These are phyloP conservation scores for Amphipyra tragopoginis DNA, from an alignment of 2,888 invertebrate species.

Conservation along the genomic window DNA sequence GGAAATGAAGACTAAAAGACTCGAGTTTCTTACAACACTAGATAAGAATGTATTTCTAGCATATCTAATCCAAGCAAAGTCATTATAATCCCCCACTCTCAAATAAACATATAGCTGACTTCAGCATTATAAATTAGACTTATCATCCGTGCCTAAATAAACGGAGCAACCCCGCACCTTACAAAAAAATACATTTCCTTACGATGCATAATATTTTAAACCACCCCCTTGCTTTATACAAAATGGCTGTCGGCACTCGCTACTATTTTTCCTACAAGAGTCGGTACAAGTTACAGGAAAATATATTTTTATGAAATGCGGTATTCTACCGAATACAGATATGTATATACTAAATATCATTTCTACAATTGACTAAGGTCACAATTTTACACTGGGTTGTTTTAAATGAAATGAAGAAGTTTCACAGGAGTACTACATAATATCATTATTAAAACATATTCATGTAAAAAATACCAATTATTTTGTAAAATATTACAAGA, in stretches of 20 bases:
- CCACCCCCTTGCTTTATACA: slow-evolving; percentile 85
- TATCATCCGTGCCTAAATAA: slow-evolving; percentile 74
- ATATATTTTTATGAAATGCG: not conserved
- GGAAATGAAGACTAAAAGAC: too few relatives aligned
- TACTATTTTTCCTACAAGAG: slow-evolving; percentile 81
- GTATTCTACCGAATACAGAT: too few relatives aligned
- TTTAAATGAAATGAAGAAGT: too few relatives aligned
- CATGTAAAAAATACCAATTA: too few relatives aligned
- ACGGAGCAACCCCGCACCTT: slow-evolving; percentile 63
- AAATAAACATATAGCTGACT: slow-evolving; percentile 59
- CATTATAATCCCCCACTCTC: slow-evolving; percentile 27
- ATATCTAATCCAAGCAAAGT: slow-evolving; percentile 9
- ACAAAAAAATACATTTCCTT: slow-evolving; percentile 84
- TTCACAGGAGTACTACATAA: too few relatives aligned
- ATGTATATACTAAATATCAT: too few relatives aligned
- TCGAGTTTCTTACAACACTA: too few relatives aligned
- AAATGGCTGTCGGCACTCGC: slow-evolving; percentile 87
- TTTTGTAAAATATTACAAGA: too few relatives aligned
- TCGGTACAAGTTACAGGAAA: slow-evolving; percentile 59
- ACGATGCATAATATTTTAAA: slow-evolving; percentile 87
- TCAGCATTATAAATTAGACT: slow-evolving; percentile 74
- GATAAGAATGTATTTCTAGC: too few relatives aligned
- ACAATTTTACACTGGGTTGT: too few relatives aligned
- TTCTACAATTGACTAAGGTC: too few relatives aligned
- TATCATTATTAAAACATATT: too few relatives aligned